Percentiles rank a stretch among this genome's conserved stretches.
Conservation (phyloP, 2,888 invertebrate species). For the Eulithis testata region DNA sequence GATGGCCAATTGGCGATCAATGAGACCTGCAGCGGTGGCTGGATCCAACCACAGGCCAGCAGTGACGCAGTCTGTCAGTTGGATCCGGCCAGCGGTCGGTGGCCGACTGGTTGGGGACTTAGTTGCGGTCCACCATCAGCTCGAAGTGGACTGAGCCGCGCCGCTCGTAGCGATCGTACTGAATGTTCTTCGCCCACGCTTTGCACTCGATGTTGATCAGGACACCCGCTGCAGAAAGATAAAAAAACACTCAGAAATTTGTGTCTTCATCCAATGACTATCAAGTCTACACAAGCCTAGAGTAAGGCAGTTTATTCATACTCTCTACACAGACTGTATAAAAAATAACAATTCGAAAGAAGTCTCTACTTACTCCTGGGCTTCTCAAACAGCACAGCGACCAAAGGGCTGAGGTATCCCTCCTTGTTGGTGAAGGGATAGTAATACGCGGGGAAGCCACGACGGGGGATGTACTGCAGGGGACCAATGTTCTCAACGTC, state of each 20-base stretch:
- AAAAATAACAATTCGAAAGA: no score
- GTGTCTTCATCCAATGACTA: neutral
- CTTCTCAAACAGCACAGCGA: slow-evolving; percentile 94
- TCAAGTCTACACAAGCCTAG: no score
- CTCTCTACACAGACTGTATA: no score
- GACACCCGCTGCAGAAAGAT: slow-evolving; percentile 87
- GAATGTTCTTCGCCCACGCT: slow-evolving; percentile 96
- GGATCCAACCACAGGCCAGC: slow-evolving; percentile 13
- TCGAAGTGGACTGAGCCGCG: slow-evolving; percentile 98
- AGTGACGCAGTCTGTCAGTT: neutral
- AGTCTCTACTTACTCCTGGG: slow-evolving; percentile 87
- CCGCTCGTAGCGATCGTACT: slow-evolving; percentile 93
- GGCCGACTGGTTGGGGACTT: slow-evolving; percentile 56
- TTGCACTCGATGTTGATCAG: slow-evolving; percentile 97
- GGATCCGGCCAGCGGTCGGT: slow-evolving; percentile 28
- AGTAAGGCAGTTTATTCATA: no score
- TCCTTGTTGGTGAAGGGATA: slow-evolving; percentile 94
- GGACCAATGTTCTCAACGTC: slow-evolving; percentile 97
- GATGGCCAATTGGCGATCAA: slow-evolving; percentile 44
- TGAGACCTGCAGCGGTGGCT: slow-evolving; percentile 31
- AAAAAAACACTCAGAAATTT: neutral
- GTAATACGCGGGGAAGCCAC: slow-evolving; percentile 93
- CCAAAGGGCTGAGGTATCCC: slow-evolving; percentile 95
- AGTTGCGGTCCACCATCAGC: slow-evolving; percentile 92
- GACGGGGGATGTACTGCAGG: slow-evolving; percentile 92